Evolutionary conservation across 2,888 invertebrate species (phyloP).

Genomic region (Diloba caeruleocephala): DNA sequence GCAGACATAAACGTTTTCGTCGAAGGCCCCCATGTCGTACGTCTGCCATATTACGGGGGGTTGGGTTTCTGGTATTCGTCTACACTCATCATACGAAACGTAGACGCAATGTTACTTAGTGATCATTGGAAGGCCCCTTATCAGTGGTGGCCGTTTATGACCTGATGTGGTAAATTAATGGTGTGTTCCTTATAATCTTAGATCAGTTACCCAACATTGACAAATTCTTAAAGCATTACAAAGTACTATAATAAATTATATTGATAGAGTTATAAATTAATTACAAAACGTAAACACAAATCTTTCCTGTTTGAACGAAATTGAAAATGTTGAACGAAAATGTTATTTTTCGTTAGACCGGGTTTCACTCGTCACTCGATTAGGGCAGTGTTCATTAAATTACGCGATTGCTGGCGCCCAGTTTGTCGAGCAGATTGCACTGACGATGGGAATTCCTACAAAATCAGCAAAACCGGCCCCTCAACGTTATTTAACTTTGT

Average conservation of each 20-base stretch:
- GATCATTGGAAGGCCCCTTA: too few species aligned
- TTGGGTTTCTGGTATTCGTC: too few species aligned
- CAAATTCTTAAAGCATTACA: too few species aligned
- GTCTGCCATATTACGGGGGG: too few species aligned
- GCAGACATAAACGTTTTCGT: too few species aligned
- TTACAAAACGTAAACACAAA: slow-evolving; percentile 37
- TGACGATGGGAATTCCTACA: slow-evolving; percentile 67
- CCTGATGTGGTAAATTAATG: too few species aligned
- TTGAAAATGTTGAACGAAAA: slow-evolving; percentile 63
- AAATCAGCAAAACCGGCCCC: slow-evolving; percentile 67
- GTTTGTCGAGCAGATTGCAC: slow-evolving; percentile 80
- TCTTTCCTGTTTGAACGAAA: slow-evolving; percentile 38
- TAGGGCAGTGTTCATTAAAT: slow-evolving; percentile 85
- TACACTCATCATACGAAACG: too few species aligned
- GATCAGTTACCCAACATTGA: neutral
- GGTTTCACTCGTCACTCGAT: slow-evolving; percentile 79
- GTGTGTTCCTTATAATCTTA: too few species aligned
- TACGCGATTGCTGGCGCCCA: slow-evolving; percentile 80
- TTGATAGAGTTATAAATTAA: slow-evolving; percentile 15
- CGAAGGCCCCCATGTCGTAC: too few species aligned
- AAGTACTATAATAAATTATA: neutral
- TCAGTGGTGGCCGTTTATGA: too few species aligned
- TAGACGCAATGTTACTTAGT: too few species aligned
- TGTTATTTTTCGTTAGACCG: slow-evolving; percentile 70
- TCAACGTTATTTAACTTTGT: slow-evolving; percentile 48